Evolutionary conservation across 2,888 invertebrate species (phyloP).

Genomic region (Tromatobia lineatoria): DNA sequence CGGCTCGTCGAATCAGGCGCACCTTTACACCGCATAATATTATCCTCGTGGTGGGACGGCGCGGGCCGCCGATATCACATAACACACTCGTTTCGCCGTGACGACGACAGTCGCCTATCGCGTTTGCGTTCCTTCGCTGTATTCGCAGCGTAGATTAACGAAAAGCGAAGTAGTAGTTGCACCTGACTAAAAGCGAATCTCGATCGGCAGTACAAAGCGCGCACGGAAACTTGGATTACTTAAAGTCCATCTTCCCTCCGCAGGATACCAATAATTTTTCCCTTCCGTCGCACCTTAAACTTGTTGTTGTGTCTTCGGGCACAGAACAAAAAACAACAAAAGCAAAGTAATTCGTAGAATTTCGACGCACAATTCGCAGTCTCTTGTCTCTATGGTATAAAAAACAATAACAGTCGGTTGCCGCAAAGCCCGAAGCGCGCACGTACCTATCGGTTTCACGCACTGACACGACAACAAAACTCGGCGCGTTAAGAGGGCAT

Average conservation of each 20-base stretch:
- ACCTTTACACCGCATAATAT: conserved; percentile 66
- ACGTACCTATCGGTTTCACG: not conserved
- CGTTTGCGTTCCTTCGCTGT: conserved; percentile 34
- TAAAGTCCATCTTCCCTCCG: conserved; percentile 71
- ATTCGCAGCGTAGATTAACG: not conserved
- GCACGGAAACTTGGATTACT: conserved; percentile 58
- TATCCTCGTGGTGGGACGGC: conserved; percentile 46
- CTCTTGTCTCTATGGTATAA: not conserved
- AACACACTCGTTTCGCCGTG: conserved; percentile 60
- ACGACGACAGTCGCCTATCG: conserved; percentile 62
- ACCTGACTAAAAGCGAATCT: conserved; percentile 43
- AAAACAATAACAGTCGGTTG: not conserved
- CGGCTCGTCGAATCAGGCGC: conserved; percentile 50
- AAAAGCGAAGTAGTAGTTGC: conserved; percentile 25
- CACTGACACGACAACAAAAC: not conserved
- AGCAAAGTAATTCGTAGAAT: not conserved
- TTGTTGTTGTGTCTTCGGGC: not conserved
- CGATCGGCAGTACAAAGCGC: not conserved
- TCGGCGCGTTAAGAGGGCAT: not conserved
- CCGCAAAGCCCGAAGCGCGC: not conserved
- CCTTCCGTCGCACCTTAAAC: conserved; percentile 1
- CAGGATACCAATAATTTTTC: not conserved
- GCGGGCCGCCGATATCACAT: conserved; percentile 64
- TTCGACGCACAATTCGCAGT: not conserved
- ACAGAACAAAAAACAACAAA: not conserved